Evolutionary conservation across 2,113 vertebrate species (phyloP), one percentile per base, ranked within the genome.

Genomic region (Motacilla alba): DNA sequence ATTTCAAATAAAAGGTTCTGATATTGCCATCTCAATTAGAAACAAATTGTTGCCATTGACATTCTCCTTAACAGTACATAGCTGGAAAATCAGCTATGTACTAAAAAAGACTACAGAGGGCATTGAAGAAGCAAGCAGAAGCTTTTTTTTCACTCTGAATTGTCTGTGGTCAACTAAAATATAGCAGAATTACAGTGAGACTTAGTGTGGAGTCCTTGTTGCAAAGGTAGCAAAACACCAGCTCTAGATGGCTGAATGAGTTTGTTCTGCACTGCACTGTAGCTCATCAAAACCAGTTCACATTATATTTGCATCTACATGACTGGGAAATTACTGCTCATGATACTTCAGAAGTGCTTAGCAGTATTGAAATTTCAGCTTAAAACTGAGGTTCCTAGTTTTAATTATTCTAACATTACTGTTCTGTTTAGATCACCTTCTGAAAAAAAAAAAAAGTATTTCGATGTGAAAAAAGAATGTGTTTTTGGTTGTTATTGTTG

Each of bases 341-440:
- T 28, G 30, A 23, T 69, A 59, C 16, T 37, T 89, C 49, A 89
- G 56, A 80, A 84, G 22, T 69, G 30, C 39, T 80, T 75, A 85
- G 33, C 24, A 60, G 56, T 70, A 92, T 85, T 0, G 7, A 93
- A 94, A 39, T 83, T 89, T 83, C 43, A 70, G 21, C 24, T 84
- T 76, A 75, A 76, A 91, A 73, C 12, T 28, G 44, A 64, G 13
- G 8, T 63, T 90, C 72, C 60, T 92, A 95, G 87, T 97, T 94
- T 90, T 41, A 81, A 59, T 83, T 77, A 13, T 55, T 78, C 37
- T 84, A 77, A 63, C 1, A 7, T 9, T 90, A 73, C 49, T 81
- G 24, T 93, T 93, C n/a, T 93, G 67, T 72, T 94, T 87, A 95
- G 56, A 86, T 88, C 72, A 94, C 62, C 86, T 94, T 87, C 67